Base-by-base conservation (phyloP, 2,113 vertebrate species). In the Nansenia antarctica region DNA sequence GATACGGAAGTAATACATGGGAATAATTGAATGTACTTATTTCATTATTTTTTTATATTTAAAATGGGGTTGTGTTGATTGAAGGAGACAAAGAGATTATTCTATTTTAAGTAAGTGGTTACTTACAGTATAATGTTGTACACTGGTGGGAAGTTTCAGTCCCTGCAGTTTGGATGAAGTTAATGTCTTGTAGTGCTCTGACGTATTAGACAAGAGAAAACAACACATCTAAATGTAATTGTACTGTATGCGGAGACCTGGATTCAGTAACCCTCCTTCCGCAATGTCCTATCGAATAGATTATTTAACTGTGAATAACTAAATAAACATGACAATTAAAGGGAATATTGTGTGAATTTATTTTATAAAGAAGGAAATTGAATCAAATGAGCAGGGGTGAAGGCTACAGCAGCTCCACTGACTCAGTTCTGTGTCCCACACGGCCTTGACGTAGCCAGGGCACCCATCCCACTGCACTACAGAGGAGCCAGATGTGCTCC, bases 1-100 rank as follows among this genome's bases (percentile, higher is more conserved):
- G 37, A 9, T 49, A 42, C 24, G 22, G 15, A 60, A 69, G 26
- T 59, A 42, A 57, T 11, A 58, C 7, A 30, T 37, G 30, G 34
- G 18, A 62, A 32, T 53, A 60, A 70, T 34, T 82, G 80, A 88
- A 84, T 84, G 84, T 88, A 84, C 73, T 79, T 83, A n/a, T n/a
- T 39, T 72, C 72, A 67, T 9, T 1, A 55, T 49, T 31, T 8
- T 69, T 86, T 85, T 79, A 76, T 81, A 80, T 84, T 73, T 77
- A 74, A 76, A 65, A 14, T 59, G 59, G 62, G 58, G 15, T 70
- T 66, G 4, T n/a, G 22, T 64, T 54, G 24, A 73, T 35, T 60
- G 67, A 57, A 59, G 32, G 62, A 9, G 42, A 59, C 70, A 35
- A 32, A 72, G 65, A 79, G 52, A 80, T 82, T 73, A 72, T 11